phyloP scores from a whole-genome alignment of 2,113 vertebrate species.

The Dipodomys merriami region DNA sequence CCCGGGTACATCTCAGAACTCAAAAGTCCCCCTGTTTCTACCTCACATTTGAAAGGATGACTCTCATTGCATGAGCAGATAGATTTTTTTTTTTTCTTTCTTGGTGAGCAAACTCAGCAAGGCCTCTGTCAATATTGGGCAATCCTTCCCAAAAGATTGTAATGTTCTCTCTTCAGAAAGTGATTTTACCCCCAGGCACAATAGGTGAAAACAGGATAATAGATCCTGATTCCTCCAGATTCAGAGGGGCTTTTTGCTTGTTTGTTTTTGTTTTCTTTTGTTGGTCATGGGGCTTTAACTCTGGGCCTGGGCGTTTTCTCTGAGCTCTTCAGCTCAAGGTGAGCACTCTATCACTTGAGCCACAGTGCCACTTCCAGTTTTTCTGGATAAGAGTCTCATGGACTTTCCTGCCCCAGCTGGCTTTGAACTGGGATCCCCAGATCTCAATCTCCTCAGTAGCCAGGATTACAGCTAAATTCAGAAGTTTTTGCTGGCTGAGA shows the following conservation, averaged over 20 bases:
- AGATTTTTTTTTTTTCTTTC: background rate
- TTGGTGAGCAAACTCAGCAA: background rate
- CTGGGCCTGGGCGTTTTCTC: too few species aligned
- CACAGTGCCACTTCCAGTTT: too few species aligned
- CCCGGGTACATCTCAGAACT: background rate
- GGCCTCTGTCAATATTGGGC: background rate
- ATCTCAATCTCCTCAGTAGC: too few species aligned
- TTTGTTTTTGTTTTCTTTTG: too few species aligned
- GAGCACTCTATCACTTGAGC: too few species aligned
- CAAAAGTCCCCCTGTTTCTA: background rate
- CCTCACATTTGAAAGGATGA: background rate
- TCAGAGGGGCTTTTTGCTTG: background rate
- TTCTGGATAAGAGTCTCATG: too few species aligned
- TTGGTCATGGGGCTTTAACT: too few species aligned
- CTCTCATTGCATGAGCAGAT: background rate
- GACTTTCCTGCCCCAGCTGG: too few species aligned
- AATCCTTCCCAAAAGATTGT: constrained; percentile 15
- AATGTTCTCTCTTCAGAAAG: background rate
- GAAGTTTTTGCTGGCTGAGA: constrained; percentile 8
- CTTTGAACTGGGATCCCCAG: too few species aligned
- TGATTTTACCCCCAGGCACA: background rate
- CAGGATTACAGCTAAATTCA: too few species aligned
- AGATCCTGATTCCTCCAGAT: background rate
- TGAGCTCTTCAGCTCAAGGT: too few species aligned
- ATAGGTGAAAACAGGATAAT: background rate